These are phyloP conservation scores for Augochlora pura DNA, from an alignment of 1,140 invertebrate genomes.

Conservation along the genomic window DNA sequence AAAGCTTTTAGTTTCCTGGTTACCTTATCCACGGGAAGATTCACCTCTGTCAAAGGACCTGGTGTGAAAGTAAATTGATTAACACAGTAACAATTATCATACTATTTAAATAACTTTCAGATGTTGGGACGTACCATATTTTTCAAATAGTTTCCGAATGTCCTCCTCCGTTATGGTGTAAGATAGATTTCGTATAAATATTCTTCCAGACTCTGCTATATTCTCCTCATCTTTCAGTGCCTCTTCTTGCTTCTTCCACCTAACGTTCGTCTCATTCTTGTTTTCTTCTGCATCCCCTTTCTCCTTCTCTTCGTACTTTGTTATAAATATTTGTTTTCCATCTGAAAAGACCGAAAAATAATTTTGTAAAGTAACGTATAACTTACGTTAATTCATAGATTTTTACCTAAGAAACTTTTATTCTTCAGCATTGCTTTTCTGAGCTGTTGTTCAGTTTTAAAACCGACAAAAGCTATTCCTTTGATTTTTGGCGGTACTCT, in stretches of 20 bases:
- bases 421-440: conserved; percentile 92
- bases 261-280: conserved; percentile 71
- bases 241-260: conserved; percentile 87
- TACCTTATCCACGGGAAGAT: conserved; percentile 92
- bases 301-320: conserved; percentile 82
- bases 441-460: conserved; percentile 90
- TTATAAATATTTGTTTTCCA: conserved; percentile 85
- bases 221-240: conserved; percentile 87
- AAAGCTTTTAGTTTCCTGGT: conserved; percentile 96
- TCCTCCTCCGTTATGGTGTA: conserved; percentile 95
- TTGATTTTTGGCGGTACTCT: conserved; percentile 88
- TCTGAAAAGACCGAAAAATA: conserved; percentile 71
- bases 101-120: too few relatives aligned
- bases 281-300: conserved; percentile 66
- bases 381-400: neutral
- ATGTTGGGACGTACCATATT: conserved; percentile 85
- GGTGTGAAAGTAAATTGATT: conserved; percentile 31
- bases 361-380: neutral
- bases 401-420: conserved; percentile 90
- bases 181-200: conserved; percentile 96
- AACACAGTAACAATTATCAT: too few relatives aligned
- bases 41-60: conserved; percentile 93
- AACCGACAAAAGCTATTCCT: conserved; percentile 95
- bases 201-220: conserved; percentile 94
- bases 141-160: conserved; percentile 90